phyloP scores from a whole-genome alignment of 2,113 vertebrate species.

The Hippocampus zosterae region DNA sequence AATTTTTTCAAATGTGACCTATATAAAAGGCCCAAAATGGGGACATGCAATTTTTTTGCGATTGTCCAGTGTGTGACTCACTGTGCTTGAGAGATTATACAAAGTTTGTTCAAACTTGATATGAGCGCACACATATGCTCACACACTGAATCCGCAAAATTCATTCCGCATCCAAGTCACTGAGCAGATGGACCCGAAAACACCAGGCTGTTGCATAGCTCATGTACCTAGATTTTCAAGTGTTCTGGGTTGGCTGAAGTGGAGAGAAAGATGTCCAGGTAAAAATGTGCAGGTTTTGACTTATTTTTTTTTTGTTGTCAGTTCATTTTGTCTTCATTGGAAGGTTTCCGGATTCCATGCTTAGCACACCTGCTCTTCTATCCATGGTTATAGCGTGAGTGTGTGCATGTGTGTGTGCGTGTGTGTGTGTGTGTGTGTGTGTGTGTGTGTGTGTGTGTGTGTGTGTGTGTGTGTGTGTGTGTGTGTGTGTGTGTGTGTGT shows the following conservation, averaged over 20 bases:
- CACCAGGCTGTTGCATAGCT: conserved; percentile 44
- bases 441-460: not conserved
- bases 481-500: conserved; percentile 20
- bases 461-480: conserved; percentile 23
- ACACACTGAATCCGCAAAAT: conserved; percentile 21
- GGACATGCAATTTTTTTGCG: too few relatives aligned
- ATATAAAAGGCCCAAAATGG: too few relatives aligned
- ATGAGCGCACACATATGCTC: not conserved
- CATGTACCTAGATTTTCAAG: conserved; percentile 60
- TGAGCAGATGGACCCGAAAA: conserved; percentile 56
- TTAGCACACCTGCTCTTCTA: too few relatives aligned
- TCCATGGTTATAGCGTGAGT: not conserved
- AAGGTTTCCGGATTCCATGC: too few relatives aligned
- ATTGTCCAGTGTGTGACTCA: too few relatives aligned
- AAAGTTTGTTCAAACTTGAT: too few relatives aligned
- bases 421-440: not conserved
- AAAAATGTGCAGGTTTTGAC: conserved; percentile 34
- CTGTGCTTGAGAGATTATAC: too few relatives aligned
- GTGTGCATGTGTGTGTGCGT: conserved; percentile 14
- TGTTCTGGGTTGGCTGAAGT: conserved; percentile 31
- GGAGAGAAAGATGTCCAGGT: conserved; percentile 42
- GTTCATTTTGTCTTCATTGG: too few relatives aligned
- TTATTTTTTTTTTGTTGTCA: not conserved
- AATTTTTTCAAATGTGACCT: too few relatives aligned
- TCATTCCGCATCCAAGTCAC: conserved; percentile 40